Conservation (phyloP, 2,888 invertebrate genomes). For the Oscheius myriophilus region DNA sequence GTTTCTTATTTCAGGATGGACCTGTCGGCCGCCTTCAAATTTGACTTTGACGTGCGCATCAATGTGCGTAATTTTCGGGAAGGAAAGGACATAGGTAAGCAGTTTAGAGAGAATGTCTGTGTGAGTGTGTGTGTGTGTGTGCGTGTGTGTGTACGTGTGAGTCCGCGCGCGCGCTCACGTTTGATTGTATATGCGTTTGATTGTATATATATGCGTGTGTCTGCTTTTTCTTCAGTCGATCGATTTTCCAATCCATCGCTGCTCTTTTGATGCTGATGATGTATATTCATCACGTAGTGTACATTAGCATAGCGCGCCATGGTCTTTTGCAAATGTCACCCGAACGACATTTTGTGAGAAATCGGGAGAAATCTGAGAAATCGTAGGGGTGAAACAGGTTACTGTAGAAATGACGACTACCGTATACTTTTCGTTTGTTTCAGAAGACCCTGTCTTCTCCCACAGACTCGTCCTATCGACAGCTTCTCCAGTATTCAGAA, state of each 20-base stretch:
- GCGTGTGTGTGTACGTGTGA: too few species aligned
- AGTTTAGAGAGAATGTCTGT: neutral
- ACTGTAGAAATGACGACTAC: too few species aligned
- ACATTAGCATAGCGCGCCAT: neutral
- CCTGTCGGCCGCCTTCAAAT: slow-evolving; percentile 15
- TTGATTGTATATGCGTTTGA: too few species aligned
- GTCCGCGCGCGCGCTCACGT: too few species aligned
- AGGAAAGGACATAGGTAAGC: slow-evolving; percentile 26
- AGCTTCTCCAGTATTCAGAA: slow-evolving; percentile 48
- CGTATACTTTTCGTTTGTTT: too few species aligned
- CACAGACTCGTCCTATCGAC: slow-evolving; percentile 55
- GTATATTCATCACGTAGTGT: neutral
- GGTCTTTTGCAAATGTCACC: too few species aligned
- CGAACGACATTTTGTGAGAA: too few species aligned
- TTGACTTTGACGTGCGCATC: slow-evolving; percentile 31
- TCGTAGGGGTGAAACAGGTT: neutral
- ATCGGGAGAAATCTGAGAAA: neutral
- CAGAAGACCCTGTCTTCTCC: slow-evolving; percentile 53
- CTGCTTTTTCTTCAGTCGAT: too few species aligned
- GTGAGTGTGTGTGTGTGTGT: neutral
- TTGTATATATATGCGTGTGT: neutral
- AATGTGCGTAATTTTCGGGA: slow-evolving; percentile 30
- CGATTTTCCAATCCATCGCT: neutral
- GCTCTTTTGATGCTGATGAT: neutral
- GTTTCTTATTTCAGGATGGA: slow-evolving; percentile 6